Evolutionary conservation across 2,113 vertebrate genomes (phyloP).

Genomic region (Gnathonemus echidnorhynchus): DNA sequence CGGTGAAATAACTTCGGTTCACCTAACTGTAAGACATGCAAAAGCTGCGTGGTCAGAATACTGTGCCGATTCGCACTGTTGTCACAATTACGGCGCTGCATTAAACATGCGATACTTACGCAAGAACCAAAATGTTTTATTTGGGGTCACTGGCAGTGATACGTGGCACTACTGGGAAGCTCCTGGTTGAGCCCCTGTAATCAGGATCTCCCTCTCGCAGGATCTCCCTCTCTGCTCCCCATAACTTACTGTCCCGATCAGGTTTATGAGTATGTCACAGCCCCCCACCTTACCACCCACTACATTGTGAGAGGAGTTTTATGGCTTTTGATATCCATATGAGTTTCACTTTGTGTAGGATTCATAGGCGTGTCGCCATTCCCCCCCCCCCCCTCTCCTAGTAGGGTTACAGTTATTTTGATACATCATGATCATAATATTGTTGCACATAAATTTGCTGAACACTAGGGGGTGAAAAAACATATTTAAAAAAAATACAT

Average conservation of each 20-base stretch:
- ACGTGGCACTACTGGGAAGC: slow-evolving; percentile 59
- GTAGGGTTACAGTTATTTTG: too few species aligned
- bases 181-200: slow-evolving; percentile 64
- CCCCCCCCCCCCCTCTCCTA: not conserved
- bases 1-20: not conserved
- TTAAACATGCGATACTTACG: not conserved
- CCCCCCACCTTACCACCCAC: slow-evolving; percentile 58
- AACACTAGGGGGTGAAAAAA: not conserved
- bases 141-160: slow-evolving; percentile 37
- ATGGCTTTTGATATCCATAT: slow-evolving; percentile 67
- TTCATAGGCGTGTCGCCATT: slow-evolving; percentile 51
- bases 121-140: not conserved
- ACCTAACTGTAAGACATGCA: not conserved
- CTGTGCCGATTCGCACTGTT: not conserved
- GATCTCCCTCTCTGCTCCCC: slow-evolving; percentile 9
- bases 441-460: not conserved
- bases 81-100: not conserved
- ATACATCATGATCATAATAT: not conserved
- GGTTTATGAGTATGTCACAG: slow-evolving; percentile 67
- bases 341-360: slow-evolving; percentile 60
- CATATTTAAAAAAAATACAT: too few species aligned
- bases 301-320: slow-evolving; percentile 62
- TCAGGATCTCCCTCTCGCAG: slow-evolving; percentile 46
- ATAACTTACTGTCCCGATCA: slow-evolving; percentile 51
- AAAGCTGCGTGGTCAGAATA: not conserved